Evolutionary conservation across 2,888 invertebrate genomes (phyloP).

Genomic region (Sthenelais limicola): DNA sequence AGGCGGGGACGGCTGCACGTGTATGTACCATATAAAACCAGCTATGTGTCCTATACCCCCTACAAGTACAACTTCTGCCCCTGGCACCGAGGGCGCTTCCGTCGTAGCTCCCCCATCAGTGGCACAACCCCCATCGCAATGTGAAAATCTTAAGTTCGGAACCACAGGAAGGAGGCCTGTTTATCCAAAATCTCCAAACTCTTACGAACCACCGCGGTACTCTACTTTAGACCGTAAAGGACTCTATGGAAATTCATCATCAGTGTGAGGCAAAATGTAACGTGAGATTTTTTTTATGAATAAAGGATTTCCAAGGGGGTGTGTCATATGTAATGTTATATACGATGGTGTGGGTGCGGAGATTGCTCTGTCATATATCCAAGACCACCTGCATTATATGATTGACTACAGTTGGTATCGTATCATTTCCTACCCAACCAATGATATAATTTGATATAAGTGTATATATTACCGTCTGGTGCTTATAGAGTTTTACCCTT

Average conservation of each 20-base stretch:
- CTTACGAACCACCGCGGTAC: conserved; percentile 29
- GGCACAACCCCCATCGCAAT: not conserved
- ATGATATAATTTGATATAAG: no score
- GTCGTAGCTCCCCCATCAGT: not conserved
- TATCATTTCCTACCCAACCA: no score
- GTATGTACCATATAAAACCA: conserved; percentile 37
- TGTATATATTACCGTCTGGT: no score
- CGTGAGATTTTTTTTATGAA: no score
- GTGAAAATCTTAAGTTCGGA: conserved; percentile 6
- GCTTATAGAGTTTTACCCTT: no score
- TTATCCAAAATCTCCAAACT: not conserved
- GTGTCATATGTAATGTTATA: no score
- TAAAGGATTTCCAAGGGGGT: no score
- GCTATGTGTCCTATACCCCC: conserved; percentile 20
- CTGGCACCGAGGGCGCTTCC: not conserved
- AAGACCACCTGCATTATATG: no score
- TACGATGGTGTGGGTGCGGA: no score
- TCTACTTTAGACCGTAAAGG: conserved; percentile 37
- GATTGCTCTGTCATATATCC: no score
- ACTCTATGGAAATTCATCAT: conserved; percentile 33
- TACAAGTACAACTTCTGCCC: not conserved
- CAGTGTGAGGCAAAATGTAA: conserved; percentile 34
- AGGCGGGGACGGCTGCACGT: conserved; percentile 26
- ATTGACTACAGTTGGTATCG: no score
- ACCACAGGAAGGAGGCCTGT: not conserved